phyloP scores from a whole-genome alignment of 2,797 vertebrate genomes.

The Danio albolineatus region DNA sequence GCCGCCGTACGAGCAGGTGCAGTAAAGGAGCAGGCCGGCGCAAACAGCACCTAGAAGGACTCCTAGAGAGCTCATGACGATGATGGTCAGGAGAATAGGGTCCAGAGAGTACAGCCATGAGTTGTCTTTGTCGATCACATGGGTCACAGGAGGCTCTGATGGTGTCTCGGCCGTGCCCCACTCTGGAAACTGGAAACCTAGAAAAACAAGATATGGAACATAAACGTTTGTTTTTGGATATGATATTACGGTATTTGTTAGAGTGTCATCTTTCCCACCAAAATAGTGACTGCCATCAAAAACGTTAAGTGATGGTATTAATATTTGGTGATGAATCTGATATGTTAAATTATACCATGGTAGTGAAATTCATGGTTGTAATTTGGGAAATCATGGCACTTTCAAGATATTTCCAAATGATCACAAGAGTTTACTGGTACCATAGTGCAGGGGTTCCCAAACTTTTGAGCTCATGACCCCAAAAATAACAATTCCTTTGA shows the following conservation, averaged over 20 bases:
- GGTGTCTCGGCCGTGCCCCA: conserved; percentile 84
- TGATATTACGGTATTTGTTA: background rate
- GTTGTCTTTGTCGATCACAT: conserved; percentile 84
- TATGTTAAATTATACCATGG: background rate
- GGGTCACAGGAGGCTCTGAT: conserved; percentile 82
- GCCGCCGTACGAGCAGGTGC: conserved; percentile 92
- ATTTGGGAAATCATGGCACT: background rate
- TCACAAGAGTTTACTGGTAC: background rate
- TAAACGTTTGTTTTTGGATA: background rate
- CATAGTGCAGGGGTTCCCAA: too few relatives aligned
- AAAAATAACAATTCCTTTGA: too few relatives aligned
- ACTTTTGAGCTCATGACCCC: too few relatives aligned
- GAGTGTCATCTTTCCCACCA: too few relatives aligned
- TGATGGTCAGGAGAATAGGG: conserved; percentile 97
- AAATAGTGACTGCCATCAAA: background rate
- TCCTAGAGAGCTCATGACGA: conserved; percentile 96
- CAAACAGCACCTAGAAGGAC: conserved; percentile 94
- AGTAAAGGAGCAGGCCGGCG: conserved; percentile 94
- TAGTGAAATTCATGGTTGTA: background rate
- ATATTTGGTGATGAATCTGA: background rate
- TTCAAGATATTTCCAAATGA: background rate
- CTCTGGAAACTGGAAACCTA: conserved; percentile 80
- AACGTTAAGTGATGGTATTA: background rate
- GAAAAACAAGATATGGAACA: conserved; percentile 1
- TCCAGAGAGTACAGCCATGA: conserved; percentile 95